A percentile compares a stretch with the other conserved stretches of the same genome.
Evolutionary conservation across 2,113 vertebrate genomes (phyloP).

Genomic region (Aramus guarauna): DNA sequence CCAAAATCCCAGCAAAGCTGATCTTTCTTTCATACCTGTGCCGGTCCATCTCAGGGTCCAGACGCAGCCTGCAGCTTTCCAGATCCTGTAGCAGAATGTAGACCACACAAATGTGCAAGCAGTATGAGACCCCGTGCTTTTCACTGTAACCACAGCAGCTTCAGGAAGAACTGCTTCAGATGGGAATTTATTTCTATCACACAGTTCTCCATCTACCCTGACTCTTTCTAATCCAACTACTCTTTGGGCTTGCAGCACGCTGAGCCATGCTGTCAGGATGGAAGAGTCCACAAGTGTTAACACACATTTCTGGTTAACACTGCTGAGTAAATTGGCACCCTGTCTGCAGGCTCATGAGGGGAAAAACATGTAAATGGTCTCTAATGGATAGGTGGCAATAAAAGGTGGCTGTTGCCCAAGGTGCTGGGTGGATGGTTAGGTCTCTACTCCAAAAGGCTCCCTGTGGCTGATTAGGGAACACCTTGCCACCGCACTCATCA

Average conservation of each 20-base stretch:
- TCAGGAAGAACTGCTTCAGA: not conserved
- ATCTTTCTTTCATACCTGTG: conserved; percentile 99
- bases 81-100: conserved; percentile 79
- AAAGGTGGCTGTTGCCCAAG: not conserved
- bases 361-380: not conserved
- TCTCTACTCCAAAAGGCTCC: not conserved
- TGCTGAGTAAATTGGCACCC: not conserved
- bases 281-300: not conserved
- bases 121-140: not conserved
- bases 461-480: not conserved
- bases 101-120: not conserved
- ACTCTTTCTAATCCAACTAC: not conserved
- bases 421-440: not conserved
- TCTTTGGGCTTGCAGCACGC: not conserved
- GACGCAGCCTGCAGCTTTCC: conserved; percentile 89
- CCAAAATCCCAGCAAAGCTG: conserved; percentile 96
- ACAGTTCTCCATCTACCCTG: not conserved
- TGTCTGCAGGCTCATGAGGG: not conserved
- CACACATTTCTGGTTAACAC: not conserved
- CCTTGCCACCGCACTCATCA: not conserved
- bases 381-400: not conserved
- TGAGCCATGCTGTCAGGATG: not conserved
- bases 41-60: conserved; percentile 93
- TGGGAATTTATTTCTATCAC: not conserved
- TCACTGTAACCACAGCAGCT: not conserved